Percentiles rank a stretch among this genome's conserved stretches.
These are phyloP conservation scores for Rhombomys opimus DNA, from an alignment of 2,113 vertebrate genomes.

Conservation along the genomic window DNA sequence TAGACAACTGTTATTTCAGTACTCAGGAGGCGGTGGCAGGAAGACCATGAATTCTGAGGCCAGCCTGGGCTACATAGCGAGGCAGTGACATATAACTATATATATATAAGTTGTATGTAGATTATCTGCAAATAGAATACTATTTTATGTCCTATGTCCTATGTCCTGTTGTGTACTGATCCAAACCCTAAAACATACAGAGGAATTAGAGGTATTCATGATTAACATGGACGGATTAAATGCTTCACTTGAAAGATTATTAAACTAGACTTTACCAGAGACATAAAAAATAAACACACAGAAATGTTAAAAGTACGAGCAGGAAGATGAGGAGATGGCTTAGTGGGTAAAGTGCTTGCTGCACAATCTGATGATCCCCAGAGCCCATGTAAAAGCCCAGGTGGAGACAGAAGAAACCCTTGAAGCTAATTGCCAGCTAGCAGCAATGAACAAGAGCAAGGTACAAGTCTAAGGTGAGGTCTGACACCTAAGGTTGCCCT, in stretches of 20 bases:
- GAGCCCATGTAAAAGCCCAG: background rate
- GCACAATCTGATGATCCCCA: background rate
- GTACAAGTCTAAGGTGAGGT: background rate
- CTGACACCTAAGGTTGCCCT: background rate
- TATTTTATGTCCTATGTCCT: background rate
- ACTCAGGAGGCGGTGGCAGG: background rate
- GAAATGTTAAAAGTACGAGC: conserved; percentile 38
- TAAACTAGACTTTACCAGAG: conserved; percentile 25
- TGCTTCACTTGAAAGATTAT: background rate
- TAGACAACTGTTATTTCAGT: background rate
- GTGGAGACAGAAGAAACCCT: background rate
- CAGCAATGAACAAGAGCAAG: background rate
- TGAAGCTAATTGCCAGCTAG: background rate
- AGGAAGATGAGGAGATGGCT: background rate
- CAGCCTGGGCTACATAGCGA: background rate
- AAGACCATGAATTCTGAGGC: background rate
- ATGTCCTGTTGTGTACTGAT: background rate
- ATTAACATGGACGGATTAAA: background rate
- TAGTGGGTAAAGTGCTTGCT: background rate
- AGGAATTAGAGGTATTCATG: background rate
- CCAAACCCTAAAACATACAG: background rate
- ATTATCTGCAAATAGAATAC: background rate
- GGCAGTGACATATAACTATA: background rate
- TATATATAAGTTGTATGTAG: background rate
- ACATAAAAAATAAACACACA: conserved; percentile 37